These are phyloP conservation scores for Erethizon dorsatum DNA, from an alignment of 2,797 vertebrate species.

Conservation along the genomic window DNA sequence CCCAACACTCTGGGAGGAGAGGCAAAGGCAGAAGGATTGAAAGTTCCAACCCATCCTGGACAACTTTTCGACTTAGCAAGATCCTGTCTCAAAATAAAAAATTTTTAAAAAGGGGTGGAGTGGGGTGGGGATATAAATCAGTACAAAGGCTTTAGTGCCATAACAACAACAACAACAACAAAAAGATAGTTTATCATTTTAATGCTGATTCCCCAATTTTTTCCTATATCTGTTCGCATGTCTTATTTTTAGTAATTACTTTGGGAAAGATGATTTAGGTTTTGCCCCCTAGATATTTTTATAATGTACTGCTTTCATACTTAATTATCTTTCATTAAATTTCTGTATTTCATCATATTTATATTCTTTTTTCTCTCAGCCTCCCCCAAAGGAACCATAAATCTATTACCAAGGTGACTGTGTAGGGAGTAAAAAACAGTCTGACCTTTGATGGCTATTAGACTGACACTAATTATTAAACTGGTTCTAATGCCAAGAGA, in stretches of 20 bases:
- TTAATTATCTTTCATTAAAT: slow-evolving; percentile 27
- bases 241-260: neutral
- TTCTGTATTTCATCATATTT: neutral
- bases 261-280: slow-evolving; percentile 4
- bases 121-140: neutral
- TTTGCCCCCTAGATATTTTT: neutral
- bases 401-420: neutral
- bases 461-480: neutral
- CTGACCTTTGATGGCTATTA: neutral
- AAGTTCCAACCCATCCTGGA: neutral
- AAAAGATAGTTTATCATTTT: neutral
- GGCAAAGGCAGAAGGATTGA: neutral
- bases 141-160: neutral
- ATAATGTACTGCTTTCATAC: neutral
- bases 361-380: neutral
- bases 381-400: neutral
- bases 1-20: neutral
- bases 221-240: neutral
- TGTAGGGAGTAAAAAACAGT: neutral
- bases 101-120: neutral
- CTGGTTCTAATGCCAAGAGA: neutral
- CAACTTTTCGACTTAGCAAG: neutral
- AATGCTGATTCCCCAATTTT: neutral
- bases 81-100: neutral
- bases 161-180: neutral